Percentiles rank a stretch among this genome's conserved stretches.
Conservation (phyloP, 2,888 invertebrate genomes). For the Parelbella ahira region DNA sequence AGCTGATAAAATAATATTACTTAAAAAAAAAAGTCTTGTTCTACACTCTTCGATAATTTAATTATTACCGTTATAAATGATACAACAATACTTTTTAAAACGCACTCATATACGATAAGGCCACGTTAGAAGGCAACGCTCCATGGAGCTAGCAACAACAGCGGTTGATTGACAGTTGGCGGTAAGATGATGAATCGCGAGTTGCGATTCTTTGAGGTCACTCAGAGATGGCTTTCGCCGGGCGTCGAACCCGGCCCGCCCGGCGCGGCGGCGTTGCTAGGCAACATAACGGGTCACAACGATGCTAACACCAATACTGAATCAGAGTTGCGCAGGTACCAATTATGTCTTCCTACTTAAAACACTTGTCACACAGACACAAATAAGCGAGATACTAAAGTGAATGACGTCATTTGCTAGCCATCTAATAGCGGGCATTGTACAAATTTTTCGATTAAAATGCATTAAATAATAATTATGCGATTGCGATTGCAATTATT, state of each 20-base stretch:
- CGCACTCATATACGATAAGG: conserved; percentile 26
- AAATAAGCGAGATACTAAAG: no score
- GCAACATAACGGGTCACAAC: conserved; percentile 62
- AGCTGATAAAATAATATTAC: no score
- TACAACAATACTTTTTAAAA: no score
- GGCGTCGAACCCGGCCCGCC: conserved; percentile 71
- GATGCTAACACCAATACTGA: conserved; percentile 38
- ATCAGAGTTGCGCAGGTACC: conserved; percentile 34
- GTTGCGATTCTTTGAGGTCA: conserved; percentile 68
- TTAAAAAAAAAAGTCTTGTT: no score
- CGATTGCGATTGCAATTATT: no score
- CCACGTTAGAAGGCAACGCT: conserved; percentile 15
- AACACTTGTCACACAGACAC: no score
- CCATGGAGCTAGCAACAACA: conserved; percentile 26
- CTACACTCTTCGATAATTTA: no score
- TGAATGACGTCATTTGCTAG: no score
- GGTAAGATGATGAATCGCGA: conserved; percentile 71
- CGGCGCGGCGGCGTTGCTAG: conserved; percentile 56
- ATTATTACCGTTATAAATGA: conserved; percentile 24
- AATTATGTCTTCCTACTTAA: conserved; percentile 34
- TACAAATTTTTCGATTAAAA: no score
- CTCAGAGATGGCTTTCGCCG: conserved; percentile 62
- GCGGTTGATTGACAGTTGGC: conserved; percentile 46
- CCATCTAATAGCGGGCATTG: no score
- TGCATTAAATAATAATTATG: no score